Conservation (phyloP, 2,113 vertebrate species). For the Corynorhinus townsendii region DNA sequence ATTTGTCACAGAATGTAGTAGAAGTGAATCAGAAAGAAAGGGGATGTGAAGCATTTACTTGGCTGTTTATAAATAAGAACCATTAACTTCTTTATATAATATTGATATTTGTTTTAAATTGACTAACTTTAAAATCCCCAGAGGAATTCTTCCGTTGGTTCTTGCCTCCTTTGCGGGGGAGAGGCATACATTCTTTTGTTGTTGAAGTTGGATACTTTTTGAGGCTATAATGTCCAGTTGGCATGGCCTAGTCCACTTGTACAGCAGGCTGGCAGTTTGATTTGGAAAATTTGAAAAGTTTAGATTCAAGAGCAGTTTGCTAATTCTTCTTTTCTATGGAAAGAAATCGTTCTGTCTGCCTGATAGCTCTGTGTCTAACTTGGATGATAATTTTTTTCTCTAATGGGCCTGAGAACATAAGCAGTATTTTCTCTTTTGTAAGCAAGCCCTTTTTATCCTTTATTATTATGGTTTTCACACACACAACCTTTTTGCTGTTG, state of each 20-base stretch:
- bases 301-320: conserved; percentile 25
- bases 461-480: conserved; percentile 4
- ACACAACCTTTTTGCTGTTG: background rate
- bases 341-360: conserved; percentile 4
- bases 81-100: conserved; percentile 43
- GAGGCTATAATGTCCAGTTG: conserved; percentile 54
- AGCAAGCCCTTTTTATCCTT: background rate
- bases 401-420: background rate
- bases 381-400: background rate
- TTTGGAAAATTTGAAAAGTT: conserved; percentile 47
- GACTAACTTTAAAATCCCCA: conserved; percentile 68
- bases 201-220: conserved; percentile 68
- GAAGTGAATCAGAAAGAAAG: conserved; percentile 55
- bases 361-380: background rate
- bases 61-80: background rate
- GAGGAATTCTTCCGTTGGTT: conserved; percentile 58
- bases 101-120: conserved; percentile 64
- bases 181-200: conserved; percentile 51
- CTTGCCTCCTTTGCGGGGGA: background rate
- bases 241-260: conserved; percentile 9
- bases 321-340: conserved; percentile 19
- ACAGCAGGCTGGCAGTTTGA: conserved; percentile 37
- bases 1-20: conserved; percentile 7
- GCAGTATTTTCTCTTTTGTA: background rate
- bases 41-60: conserved; percentile 33